Base-by-base conservation (phyloP, 2,888 invertebrate genomes). In the Nowickia ferox region DNA sequence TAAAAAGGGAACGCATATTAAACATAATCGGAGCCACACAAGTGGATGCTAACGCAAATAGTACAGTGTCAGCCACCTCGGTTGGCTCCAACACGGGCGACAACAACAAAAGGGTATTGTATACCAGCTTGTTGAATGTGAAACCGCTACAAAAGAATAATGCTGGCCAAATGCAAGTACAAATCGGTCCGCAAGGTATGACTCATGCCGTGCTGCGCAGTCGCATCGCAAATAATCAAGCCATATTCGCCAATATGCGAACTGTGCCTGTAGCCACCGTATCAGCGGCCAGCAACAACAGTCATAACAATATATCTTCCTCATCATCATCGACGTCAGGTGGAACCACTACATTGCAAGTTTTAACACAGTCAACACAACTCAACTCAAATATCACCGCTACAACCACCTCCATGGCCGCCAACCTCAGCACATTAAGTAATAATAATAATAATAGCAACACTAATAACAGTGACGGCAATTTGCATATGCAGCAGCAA, bases 101-200 rank as follows among this genome's bases (percentile, higher is more conserved):
- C 72, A 87, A 88, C 82, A 84, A 89, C 84, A 93, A 92, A 77
- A 91, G 93, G 4, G 92, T 93, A 13, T 89, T 93, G 19, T 93
- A 92, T 84, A 92, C 93, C 17, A 93, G 92, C 74, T 84, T 93
- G 71, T 71, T 92, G 72, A 93, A 92, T 66, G 89, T 92, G 30
- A 91, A 92, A 75, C 91, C 91, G 9, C 68, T 92, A 78, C 92
- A 91, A 69, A 92, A 92, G 88, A 92, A 92, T 85, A 92, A 92
- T 84, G 88, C 91, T 30, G 92, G 92, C 3, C 92, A 91, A 87
- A 90, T 91, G 90, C 92, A 92, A 87, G 91, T 92, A 91, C 92
- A 92, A 71, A 88, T 92, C 51, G 89, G 91, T 19, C 89, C 91
- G 0, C 89, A 89, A 3, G 91, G 91, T 30, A 78, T 92, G 86